Base-by-base conservation (phyloP, 2,113 vertebrate genomes). In the Lichenostomus cassidix region DNA sequence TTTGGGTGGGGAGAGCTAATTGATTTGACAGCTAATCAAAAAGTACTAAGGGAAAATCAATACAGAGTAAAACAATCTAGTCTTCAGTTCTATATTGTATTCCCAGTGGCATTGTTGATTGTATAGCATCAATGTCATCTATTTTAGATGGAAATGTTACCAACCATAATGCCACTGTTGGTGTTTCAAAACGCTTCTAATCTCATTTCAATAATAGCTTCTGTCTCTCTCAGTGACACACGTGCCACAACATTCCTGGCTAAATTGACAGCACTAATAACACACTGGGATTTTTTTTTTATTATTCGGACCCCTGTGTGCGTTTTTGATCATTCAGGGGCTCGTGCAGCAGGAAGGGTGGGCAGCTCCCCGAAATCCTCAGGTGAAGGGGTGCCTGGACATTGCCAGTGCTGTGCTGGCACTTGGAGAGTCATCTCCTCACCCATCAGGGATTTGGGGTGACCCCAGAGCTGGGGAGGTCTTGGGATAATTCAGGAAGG, bases 131-230 rank as follows among this genome's bases (percentile, higher is more conserved):
- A 93, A 31, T 95, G 95, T 96, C 97, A 94, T 95, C 94, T 97
- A 87, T 97, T 97, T 98, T 28, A 97, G 96, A 97, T 96, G 89
- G 94, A 94, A 97, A 96, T 91, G 92, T 96, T 98, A 97, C 94
- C 95, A 97, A 95, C 96, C 60, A 81, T 96, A 97, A 97, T 97
- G 97, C 95, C 95, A 96, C 97, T 98, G 97, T 97, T 98, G 97
- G 94, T 98, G 96, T 97, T 98, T 98, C 95, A 97, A 87, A 97
- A 97, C 7, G 95, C 96, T 97, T 97, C 97, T 97, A 97, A 97
- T 98, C 97, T 97, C 96, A 97, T 98, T 97, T 97, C 97, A 97
- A 97, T 98, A 98, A 98, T 98, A 98, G 97, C 97, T 97, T 97
- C 97, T 98, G 97, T 98, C 98, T 98, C 96, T 97, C 89, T 87